Evolutionary conservation across 2,113 vertebrate genomes (phyloP).

Genomic region (Neodontobutis hainanensis): DNA sequence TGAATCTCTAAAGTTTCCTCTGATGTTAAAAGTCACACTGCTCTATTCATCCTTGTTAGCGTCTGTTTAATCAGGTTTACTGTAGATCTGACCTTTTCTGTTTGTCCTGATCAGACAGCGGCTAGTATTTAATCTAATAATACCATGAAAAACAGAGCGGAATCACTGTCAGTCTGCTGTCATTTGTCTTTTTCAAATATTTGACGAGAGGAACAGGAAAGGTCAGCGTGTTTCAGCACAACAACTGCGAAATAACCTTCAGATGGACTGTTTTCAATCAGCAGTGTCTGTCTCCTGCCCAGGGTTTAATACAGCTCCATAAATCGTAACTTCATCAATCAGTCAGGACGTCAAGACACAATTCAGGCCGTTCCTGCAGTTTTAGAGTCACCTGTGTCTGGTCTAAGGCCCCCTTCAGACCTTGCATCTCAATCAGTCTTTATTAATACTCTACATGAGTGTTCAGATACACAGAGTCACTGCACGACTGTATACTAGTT

Average conservation of each 20-base stretch:
- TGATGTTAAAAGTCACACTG: too few species aligned
- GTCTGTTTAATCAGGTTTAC: slow-evolving; percentile 46
- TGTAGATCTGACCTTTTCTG: slow-evolving; percentile 24
- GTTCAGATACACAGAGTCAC: too few species aligned
- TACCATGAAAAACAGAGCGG: background rate
- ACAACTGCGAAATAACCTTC: background rate
- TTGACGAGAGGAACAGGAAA: slow-evolving; percentile 43
- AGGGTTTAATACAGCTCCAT: too few species aligned
- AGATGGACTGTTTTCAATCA: background rate
- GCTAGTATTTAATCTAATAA: slow-evolving; percentile 45
- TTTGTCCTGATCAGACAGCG: slow-evolving; percentile 40
- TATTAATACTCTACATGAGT: too few species aligned
- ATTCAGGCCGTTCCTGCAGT: too few species aligned
- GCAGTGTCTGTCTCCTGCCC: background rate
- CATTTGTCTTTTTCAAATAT: background rate
- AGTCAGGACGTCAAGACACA: too few species aligned
- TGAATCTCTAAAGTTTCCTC: too few species aligned
- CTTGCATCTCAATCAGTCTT: too few species aligned
- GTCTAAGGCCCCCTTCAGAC: too few species aligned
- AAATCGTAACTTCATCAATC: background rate
- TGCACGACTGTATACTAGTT: too few species aligned
- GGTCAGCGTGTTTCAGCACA: slow-evolving; percentile 25
- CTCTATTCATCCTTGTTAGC: slow-evolving; percentile 47
- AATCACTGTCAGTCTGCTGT: background rate
- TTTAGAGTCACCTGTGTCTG: too few species aligned